Percentiles rank a stretch among this genome's conserved stretches.
Evolutionary conservation across 2,888 invertebrate species (phyloP).

Genomic region (Podabrus alpinus): DNA sequence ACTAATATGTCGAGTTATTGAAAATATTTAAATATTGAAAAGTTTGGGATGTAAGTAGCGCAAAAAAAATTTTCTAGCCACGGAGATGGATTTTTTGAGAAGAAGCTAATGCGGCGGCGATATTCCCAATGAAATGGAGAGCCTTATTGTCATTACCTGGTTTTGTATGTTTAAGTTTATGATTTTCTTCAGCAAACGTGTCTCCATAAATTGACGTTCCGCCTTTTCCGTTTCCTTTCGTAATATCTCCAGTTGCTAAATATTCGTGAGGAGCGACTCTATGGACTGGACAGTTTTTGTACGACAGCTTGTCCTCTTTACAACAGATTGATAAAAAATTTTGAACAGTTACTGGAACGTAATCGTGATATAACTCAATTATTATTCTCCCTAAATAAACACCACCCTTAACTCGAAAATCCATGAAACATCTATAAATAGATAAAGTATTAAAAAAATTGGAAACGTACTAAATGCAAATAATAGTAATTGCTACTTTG

Average conservation of each 20-base stretch:
- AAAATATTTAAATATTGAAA: too few relatives aligned
- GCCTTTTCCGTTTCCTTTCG: constrained; percentile 57
- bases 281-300: constrained; percentile 53
- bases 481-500: constrained; percentile 23
- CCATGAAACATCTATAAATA: constrained; percentile 49
- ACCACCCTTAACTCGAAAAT: constrained; percentile 49
- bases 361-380: constrained; percentile 52
- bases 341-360: constrained; percentile 51
- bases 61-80: too few relatives aligned
- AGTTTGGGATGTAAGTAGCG: too few relatives aligned
- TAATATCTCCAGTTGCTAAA: constrained; percentile 62
- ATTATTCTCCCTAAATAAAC: constrained; percentile 49
- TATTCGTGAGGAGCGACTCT: constrained; percentile 57
- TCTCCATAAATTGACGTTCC: constrained; percentile 59
- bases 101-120: too few relatives aligned
- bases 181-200: constrained; percentile 56
- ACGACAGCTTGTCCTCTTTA: constrained; percentile 44
- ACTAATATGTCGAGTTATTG: too few relatives aligned
- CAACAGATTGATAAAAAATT: constrained; percentile 53
- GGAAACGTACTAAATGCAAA: neutral
- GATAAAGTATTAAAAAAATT: neutral
- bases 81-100: too few relatives aligned
- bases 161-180: constrained; percentile 54
- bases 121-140: too few relatives aligned
- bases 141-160: too few relatives aligned